Evolutionary conservation across 2,888 invertebrate species (phyloP).

Genomic region (Entomobrya proxima): DNA sequence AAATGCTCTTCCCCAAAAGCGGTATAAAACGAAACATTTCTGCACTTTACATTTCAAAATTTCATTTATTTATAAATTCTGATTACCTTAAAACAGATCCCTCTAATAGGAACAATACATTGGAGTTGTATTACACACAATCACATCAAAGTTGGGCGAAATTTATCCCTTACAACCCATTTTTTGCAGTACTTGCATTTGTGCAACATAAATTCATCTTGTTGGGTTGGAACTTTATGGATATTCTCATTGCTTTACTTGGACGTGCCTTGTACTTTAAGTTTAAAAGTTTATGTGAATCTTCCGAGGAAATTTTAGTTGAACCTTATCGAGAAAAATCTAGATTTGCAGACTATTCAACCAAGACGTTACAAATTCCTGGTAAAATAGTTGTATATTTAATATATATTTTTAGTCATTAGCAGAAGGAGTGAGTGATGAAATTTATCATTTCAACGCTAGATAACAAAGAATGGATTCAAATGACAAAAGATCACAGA

Average conservation of each 20-base stretch:
- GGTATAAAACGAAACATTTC: too few relatives aligned
- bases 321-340: not conserved
- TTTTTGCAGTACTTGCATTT: conserved; percentile 36
- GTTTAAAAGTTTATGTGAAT: conserved; percentile 60
- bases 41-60: too few relatives aligned
- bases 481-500: conserved; percentile 62
- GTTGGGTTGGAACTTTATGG: conserved; percentile 65
- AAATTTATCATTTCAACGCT: not conserved
- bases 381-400: not conserved
- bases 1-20: not conserved
- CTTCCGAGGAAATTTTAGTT: not conserved
- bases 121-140: conserved; percentile 36
- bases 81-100: not conserved
- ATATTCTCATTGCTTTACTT: conserved; percentile 64
- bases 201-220: conserved; percentile 54
- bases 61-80: not conserved
- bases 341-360: conserved; percentile 12
- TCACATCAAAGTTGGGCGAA: conserved; percentile 26
- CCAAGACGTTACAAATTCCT: not conserved
- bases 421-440: too few relatives aligned
- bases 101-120: not conserved
- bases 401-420: not conserved
- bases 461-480: conserved; percentile 67
- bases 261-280: conserved; percentile 67
- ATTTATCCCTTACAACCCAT: conserved; percentile 47